A percentile compares a stretch with the other conserved stretches of the same genome.
These are phyloP conservation scores for Calephelis nemesis DNA, from an alignment of 1,140 invertebrate species.

Conservation along the genomic window DNA sequence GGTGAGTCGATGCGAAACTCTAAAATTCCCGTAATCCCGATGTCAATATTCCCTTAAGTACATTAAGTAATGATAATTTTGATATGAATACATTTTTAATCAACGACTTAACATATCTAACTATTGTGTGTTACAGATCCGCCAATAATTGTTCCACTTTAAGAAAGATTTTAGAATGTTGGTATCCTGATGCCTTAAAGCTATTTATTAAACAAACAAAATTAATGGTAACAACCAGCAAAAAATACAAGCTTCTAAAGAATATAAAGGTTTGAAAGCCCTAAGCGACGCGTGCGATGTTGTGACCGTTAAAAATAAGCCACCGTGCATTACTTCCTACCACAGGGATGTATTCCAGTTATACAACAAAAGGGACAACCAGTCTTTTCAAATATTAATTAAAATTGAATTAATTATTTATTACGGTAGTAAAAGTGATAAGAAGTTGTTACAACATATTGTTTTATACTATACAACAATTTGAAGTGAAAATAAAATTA, in stretches of 20 bases:
- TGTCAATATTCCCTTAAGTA: too few relatives aligned
- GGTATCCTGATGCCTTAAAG: neutral
- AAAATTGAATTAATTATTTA: too few relatives aligned
- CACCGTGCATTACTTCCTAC: slow-evolving; percentile 73
- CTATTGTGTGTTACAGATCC: neutral
- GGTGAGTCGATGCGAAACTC: too few relatives aligned
- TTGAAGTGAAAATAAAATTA: too few relatives aligned
- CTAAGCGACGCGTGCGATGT: slow-evolving; percentile 38
- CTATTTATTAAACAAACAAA: neutral
- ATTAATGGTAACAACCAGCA: neutral
- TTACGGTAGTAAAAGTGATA: too few relatives aligned
- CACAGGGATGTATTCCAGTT: slow-evolving; percentile 42
- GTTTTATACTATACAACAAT: too few relatives aligned
- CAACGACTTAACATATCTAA: neutral
- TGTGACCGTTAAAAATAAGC: slow-evolving; percentile 76
- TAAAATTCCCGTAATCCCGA: too few relatives aligned
- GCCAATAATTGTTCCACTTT: neutral
- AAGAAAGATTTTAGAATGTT: neutral
- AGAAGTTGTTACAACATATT: too few relatives aligned
- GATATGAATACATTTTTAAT: too few relatives aligned
- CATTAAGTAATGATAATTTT: too few relatives aligned
- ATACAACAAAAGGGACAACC: too few relatives aligned
- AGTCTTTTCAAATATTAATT: too few relatives aligned
- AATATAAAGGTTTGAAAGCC: slow-evolving; percentile 34
- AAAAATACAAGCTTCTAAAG: slow-evolving; percentile 15